Base-by-base conservation (phyloP, 30 jellyfish, hydroid and myxozoan genomes). In the Aurelia aurita region DNA sequence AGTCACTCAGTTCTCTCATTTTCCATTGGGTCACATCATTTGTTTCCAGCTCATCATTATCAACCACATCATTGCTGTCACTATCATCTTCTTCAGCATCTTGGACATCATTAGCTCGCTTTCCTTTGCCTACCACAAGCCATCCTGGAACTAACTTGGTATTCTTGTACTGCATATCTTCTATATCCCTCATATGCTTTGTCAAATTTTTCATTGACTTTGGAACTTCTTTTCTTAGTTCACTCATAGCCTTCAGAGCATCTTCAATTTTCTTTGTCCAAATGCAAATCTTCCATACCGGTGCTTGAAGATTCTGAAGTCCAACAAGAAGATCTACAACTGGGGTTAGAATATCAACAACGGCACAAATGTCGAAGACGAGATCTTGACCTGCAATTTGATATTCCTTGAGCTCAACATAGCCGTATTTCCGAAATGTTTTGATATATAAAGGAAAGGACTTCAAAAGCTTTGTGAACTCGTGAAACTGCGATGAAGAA, bases 301-400 rank as follows among this genome's bases (percentile, higher is more conserved):
- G 79, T 3, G 28, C 22, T 55, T 68, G 79, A 15, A 68, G 79
- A 26, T 55, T 68, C 35, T 34, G 79, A 26, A 68, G 58, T 9
- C 35, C 79, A 11, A 23, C n/a, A 15, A 68, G 79, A 16, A 68
- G 58, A 23, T 54, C 14, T 13, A 68, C 35, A 16, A 31, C 63
- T 5, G 79, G 79, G n/a, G 29, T 68, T 54, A 72, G 87, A 32
- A 75, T 32, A 57, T 75, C 87, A 51, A 53, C 68, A 19, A 45
- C 87, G 49, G 58, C 87, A 58, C 78, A 75, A 46, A 58, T 23
- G 60, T 75, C 87, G 21, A 75, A 58, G 28, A 75, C 35, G 27
- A 76, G 25, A n/a, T 76, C 88, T 21, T 76, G 69, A 8, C 77
- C 88, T 19, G 78, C 88, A 19, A 76, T 76, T 55, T 28, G 64